Evolutionary conservation across 92 coral and sea anemone species (phyloP), one percentile per base, ranked within the genome.

Genomic region (Porites divaricata): DNA sequence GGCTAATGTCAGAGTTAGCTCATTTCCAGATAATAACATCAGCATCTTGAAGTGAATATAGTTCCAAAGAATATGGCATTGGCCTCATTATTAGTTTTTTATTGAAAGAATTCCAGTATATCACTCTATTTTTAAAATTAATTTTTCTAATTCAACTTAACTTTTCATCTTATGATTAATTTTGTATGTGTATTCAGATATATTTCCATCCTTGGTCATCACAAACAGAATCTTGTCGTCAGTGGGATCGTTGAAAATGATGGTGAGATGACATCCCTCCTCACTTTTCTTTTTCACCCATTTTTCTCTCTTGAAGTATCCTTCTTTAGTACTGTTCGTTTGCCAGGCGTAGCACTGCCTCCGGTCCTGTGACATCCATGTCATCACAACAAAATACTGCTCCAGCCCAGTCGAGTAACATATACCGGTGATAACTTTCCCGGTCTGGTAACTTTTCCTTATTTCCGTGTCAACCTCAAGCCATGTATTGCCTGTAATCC

Each of bases 321-420:
- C 73, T 1, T 13, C 21, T 68, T 68, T 68, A 35, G 20, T 68
- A 21, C 5, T 28, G 20, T 41, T 3, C 63, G 20, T 61, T 28
- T 54, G 11, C 6, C 2, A 9, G 16, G 59, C 59, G 45, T n/a
- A 63, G n/a, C 16, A 17, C 45, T 77, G 81, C 1, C 6, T n/a
- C n/a, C n/a, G n/a, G n/a, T n/a, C 22, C 41, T 63, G 14, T 62
- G 63, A 1, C 5, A 1, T 22, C 49, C 15, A 50, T 8, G 73
- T 64, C 83, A 78, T 49, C 6, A 78, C 83, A 22, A 66, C 73
- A 65, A 50, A 21, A 24, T 66, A 64, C 74, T 24, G 14, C 8
- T 6, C 10, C 45, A 66, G 72, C 6, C 72, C 73, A 12, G 16
- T 1, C 4, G 74, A 78, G 83, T 64, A 78, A 20, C 82, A 78